Base-by-base conservation (phyloP, 1,140 invertebrate genomes). In the Monochamus saltuarius region DNA sequence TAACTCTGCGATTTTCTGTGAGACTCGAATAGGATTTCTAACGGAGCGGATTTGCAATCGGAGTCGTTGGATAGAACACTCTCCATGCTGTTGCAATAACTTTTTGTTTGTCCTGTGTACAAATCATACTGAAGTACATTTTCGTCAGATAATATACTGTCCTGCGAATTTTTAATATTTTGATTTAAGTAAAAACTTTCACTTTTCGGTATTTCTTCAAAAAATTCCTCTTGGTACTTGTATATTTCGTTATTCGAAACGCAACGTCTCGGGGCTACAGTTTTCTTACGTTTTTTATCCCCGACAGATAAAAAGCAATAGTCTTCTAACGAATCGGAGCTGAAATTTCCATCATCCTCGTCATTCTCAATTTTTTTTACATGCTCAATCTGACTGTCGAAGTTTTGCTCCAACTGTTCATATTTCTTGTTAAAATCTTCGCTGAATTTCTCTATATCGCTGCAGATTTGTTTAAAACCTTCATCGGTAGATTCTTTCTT, bases 161-260 rank as follows among this genome's bases (percentile, higher is more conserved):
- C 89, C 72, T 91, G 88, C 57, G 88, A 90, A 51, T 85, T 82
- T 65, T 80, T 81, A 19, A 71, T 74, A 1, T 77, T 75, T 49
- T 82, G 82, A 53, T 83, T 85, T 13, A 87, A 71, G 62, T 86
- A 87, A 73, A 87, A 87, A 66, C 85, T 86, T 42, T 85, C 84
- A 56, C 71, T 75, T 52, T 75, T 75, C 7, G 75, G 72, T 36
- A 76, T 68, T 38, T 73, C 66, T 8, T 64, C 60, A 51, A 40
- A 45, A 54, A 61, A 59, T 37, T 74, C 68, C 36, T 74, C 65
- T 36, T 63, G 59, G 17, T 73, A 79, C 4, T 78, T 77, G 61
- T 87, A 88, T 37, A 92, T 89, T 71, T 90, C 88, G 70, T 90
- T 90, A 66, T 91, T 88, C 7, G 88, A 89, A 22, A 89, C 80